Evolutionary conservation across 1,140 invertebrate species (phyloP), one percentile per base, ranked within the genome.

Genomic region (Paraescarpia echinospica): DNA sequence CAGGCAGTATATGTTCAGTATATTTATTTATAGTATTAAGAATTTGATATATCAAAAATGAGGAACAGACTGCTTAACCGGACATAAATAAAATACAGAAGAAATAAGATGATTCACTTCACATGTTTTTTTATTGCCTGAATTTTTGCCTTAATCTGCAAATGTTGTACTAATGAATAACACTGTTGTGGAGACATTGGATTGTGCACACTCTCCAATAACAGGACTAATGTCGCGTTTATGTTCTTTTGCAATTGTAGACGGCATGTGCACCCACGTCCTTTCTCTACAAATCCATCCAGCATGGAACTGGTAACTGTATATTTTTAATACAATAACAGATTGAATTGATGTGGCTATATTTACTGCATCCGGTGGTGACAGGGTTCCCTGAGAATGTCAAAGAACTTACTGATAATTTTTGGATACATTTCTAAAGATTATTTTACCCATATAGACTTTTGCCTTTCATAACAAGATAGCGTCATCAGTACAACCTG

Each of bases 241-340:
- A 77, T 77, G 59, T 77, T 77, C 59, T 77, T 77, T 77, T 77
- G 59, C 59, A 77, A 77, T 77, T 77, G 59, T 77, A 77, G 59
- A 27, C 59, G 59, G 59, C 59, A 77, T 77, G 59, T 31, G 59
- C 59, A 22, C 59, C 59, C 27, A 27, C 59, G 59, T 77, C 59
- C 22, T 77, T 22, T 77, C 59, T 77, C 59, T 77, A 77, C 59
- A 77, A 77, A 77, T 77, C 59, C 59, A 77, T 77, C 59, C 59
- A 77, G 59, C 59, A 77, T 77, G 59, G 59, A 77, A 77, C 59
- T 77, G 59, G 59, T 77, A 77, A 77, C 27, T 77, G 59, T 77
- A 77, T 77, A 77, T 77, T 77, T 77, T 77, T 77, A 22, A 77
- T 77, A 27, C 59, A 77, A 77, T 77, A 77, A 77, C 59, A 41